Evolutionary conservation across 2,888 invertebrate genomes (phyloP), one percentile per base, ranked within the genome.

Genomic region (Archips xylosteana): DNA sequence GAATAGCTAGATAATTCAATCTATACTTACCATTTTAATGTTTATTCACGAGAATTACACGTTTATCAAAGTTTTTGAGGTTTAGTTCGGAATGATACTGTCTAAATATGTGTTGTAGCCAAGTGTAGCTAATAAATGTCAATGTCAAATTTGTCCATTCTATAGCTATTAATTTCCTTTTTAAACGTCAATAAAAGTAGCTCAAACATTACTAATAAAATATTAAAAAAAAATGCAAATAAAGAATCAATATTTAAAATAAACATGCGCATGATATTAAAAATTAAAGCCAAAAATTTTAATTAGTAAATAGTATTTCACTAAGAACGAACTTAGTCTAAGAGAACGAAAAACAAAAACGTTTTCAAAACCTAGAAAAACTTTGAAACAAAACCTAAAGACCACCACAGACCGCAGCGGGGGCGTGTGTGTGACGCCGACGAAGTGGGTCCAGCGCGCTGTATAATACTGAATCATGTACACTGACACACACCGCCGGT

Each of bases 11-110:
- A 77, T 57, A 75, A 75, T 75, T 75, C 39, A 45, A 10, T 60
- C 8, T 4, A 67, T 60, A 80, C 83, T 83, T 81, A 91, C 91
- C 91, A 91, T 91, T 82, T 89, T 76, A 65, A 23, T 80, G 23
- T 15, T 80, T 79, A 79, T 78, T 76, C 69, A 70, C 57, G 77
- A 78, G 74, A 81, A 76, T 77, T 73, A 49, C 76, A 65, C 83
- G 84, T 84, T 83, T 85, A 86, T 23, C 23, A 23, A 23, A 23
- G 23, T 23, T 39, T 39, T 39, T 39, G 39, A 39, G 39, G 39
- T 39, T 39, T 39, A 39, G 39, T 23, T 23, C 0, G 23, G 23
- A 23, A n/a, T n/a, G n/a, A n/a, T n/a, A n/a, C n/a, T n/a, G n/a
- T n/a, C n/a, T n/a, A n/a, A n/a, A n/a, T n/a, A n/a, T n/a, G n/a